These are phyloP conservation scores for Centrocercus urophasianus DNA, from an alignment of 2,113 vertebrate genomes.

Conservation along the genomic window DNA sequence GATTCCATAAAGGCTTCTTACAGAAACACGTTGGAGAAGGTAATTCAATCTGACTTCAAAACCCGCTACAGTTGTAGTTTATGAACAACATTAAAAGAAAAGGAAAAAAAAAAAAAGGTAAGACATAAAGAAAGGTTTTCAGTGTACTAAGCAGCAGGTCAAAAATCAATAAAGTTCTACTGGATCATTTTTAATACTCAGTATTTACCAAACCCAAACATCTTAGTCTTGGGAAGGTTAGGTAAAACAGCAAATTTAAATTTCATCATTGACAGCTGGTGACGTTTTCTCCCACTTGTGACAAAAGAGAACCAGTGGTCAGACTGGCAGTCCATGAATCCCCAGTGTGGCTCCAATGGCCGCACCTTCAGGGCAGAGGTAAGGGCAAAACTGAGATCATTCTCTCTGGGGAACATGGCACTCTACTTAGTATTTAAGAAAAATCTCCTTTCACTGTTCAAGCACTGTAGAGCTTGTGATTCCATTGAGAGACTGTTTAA, in stretches of 20 bases:
- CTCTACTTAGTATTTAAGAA: not conserved
- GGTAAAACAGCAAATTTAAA: not conserved
- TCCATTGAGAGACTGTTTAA: not conserved
- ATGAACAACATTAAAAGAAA: not conserved
- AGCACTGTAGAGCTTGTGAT: not conserved
- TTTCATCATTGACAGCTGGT: not conserved
- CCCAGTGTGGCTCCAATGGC: not conserved
- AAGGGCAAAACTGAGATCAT: not conserved
- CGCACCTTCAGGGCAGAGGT: not conserved
- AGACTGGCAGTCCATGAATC: not conserved
- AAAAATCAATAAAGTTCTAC: not conserved
- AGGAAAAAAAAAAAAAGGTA: not conserved
- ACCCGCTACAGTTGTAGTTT: not conserved
- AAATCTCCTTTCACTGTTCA: not conserved
- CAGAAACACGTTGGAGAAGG: not conserved
- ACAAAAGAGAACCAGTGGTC: not conserved
- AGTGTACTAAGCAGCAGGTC: not conserved
- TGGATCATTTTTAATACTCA: not conserved
- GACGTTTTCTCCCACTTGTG: not conserved
- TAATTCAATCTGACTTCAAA: conserved; percentile 52
- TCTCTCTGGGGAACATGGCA: not conserved
- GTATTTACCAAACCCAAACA: not conserved
- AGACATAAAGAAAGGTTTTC: not conserved
- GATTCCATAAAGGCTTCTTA: not conserved
- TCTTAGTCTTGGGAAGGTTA: not conserved